These are phyloP conservation scores for Syngnathoides biaculeatus DNA, from an alignment of 2,113 vertebrate species.

Conservation along the genomic window DNA sequence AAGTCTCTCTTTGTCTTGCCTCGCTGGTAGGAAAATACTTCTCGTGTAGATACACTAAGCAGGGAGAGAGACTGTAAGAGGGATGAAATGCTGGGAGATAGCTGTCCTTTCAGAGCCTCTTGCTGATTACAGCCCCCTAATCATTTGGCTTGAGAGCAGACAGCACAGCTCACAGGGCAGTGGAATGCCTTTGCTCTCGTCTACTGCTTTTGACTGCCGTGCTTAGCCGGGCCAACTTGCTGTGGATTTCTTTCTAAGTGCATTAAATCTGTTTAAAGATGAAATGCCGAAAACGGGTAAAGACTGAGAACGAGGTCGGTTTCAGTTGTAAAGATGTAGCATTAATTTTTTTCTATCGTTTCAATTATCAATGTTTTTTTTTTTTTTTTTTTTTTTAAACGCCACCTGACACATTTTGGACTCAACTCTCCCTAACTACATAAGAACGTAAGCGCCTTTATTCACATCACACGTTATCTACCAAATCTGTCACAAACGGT, in stretches of 20 bases:
- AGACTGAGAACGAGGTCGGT: no score
- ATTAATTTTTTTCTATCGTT: no score
- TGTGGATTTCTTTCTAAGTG: slow-evolving; percentile 1
- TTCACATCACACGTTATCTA: no score
- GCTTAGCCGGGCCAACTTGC: slow-evolving; percentile 44
- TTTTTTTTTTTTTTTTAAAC: no score
- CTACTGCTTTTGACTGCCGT: slow-evolving; percentile 44
- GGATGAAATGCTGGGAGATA: slow-evolving; percentile 74
- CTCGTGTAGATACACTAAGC: slow-evolving; percentile 56
- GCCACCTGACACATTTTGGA: no score
- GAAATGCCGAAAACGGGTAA: not conserved
- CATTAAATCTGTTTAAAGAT: slow-evolving; percentile 7
- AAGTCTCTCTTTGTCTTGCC: slow-evolving; percentile 43
- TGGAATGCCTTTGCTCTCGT: slow-evolving; percentile 71
- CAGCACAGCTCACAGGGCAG: slow-evolving; percentile 47
- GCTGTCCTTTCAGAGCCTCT: slow-evolving; percentile 68
- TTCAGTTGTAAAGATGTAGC: no score
- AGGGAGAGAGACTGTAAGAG: slow-evolving; percentile 49
- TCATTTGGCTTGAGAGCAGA: slow-evolving; percentile 69
- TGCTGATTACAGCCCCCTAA: slow-evolving; percentile 69
- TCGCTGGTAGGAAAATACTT: slow-evolving; percentile 53
- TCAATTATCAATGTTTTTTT: no score
- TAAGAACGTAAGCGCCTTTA: no score
- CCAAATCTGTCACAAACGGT: no score
- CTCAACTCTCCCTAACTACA: no score